Percentiles rank a stretch among this genome's conserved stretches.
These are phyloP conservation scores for Euura lappo DNA, from an alignment of 1,140 invertebrate genomes.

Conservation along the genomic window DNA sequence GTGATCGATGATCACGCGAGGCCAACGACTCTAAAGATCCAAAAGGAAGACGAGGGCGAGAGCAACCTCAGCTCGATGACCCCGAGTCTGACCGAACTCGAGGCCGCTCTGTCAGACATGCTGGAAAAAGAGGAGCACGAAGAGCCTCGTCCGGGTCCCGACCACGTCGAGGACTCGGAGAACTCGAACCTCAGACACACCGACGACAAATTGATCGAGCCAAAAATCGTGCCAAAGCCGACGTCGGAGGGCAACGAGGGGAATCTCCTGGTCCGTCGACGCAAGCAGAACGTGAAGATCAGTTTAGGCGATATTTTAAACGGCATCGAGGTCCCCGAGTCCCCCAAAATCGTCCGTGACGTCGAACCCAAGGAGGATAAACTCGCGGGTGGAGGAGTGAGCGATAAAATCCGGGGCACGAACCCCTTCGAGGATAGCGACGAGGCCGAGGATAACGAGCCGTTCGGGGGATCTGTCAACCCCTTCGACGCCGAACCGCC, in stretches of 20 bases:
- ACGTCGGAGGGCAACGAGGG: conserved; percentile 2
- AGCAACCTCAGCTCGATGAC: conserved; percentile 56
- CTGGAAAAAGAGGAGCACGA: conserved; percentile 48
- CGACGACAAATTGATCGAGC: conserved; percentile 34
- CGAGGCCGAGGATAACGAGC: not conserved
- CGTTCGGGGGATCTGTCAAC: not conserved
- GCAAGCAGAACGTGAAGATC: not conserved
- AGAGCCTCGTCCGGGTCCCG: not conserved
- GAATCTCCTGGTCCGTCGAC: not conserved
- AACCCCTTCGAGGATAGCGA: not conserved
- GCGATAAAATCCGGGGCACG: not conserved
- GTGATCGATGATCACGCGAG: conserved; percentile 34
- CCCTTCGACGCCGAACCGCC: conserved; percentile 31
- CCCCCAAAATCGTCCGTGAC: not conserved
- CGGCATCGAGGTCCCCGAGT: not conserved
- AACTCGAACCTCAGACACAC: not conserved
- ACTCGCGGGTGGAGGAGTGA: conserved; percentile 8
- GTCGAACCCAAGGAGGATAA: conserved; percentile 15
- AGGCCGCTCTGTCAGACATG: conserved; percentile 55
- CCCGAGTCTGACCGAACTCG: conserved; percentile 55
- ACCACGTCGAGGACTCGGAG: conserved; percentile 15
- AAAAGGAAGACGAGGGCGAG: conserved; percentile 35
- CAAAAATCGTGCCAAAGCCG: conserved; percentile 36
- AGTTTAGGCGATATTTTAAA: not conserved
- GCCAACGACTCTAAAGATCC: conserved; percentile 41